These are phyloP conservation scores for Echeneis naucrates DNA, from an alignment of 2,797 vertebrate species.

Conservation along the genomic window DNA sequence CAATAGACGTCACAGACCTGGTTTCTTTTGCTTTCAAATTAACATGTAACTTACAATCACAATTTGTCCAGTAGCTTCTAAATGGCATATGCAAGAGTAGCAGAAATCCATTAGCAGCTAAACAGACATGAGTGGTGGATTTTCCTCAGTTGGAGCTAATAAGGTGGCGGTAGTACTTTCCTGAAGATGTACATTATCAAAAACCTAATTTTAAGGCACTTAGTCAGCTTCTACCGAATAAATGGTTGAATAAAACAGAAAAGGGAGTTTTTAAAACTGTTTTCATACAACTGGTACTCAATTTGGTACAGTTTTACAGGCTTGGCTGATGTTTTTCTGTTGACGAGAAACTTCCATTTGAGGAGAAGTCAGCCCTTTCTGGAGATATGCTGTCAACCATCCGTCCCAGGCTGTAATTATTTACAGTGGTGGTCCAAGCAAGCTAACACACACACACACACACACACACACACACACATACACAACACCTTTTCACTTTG, in stretches of 20 bases:
- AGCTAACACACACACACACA: no score
- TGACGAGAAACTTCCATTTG: slow-evolving; percentile 29
- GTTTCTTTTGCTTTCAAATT: slow-evolving; percentile 6
- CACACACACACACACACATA: no score
- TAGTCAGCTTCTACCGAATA: slow-evolving; percentile 11
- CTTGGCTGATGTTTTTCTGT: slow-evolving; percentile 27
- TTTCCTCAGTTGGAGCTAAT: slow-evolving; percentile 25
- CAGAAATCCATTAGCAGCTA: slow-evolving; percentile 60
- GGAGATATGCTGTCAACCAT: slow-evolving; percentile 21
- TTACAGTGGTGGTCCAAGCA: slow-evolving; percentile 42
- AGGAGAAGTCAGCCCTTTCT: slow-evolving; percentile 16
- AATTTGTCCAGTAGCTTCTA: slow-evolving; percentile 13
- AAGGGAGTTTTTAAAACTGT: slow-evolving; percentile 4
- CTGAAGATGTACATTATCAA: slow-evolving; percentile 12
- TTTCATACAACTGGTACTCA: slow-evolving; percentile 3
- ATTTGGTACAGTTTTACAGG: slow-evolving; percentile 19
- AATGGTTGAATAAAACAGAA: slow-evolving; percentile 7
- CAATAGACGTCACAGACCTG: neutral
- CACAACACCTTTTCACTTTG: slow-evolving; percentile 43
- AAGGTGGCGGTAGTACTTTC: slow-evolving; percentile 3
- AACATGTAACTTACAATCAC: slow-evolving; percentile 24
- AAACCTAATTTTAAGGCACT: slow-evolving; percentile 21
- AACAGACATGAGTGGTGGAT: slow-evolving; percentile 13
- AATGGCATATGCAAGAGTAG: slow-evolving; percentile 2
- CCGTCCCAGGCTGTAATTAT: slow-evolving; percentile 22